Evolutionary conservation across 1,140 invertebrate genomes (phyloP).

Genomic region (Drosophila nannoptera): DNA sequence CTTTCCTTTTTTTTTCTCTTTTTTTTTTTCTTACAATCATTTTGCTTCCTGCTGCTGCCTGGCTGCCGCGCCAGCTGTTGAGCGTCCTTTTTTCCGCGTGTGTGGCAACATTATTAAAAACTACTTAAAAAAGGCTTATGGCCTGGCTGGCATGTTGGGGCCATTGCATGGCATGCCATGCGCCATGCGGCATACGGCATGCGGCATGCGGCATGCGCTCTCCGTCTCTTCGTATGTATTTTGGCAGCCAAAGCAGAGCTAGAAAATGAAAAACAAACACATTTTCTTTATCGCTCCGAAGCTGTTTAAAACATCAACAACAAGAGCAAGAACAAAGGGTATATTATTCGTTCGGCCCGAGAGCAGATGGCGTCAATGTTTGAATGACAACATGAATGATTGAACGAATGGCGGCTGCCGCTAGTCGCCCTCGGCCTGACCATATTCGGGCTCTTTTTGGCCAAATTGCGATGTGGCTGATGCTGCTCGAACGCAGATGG

Average conservation of each 20-base stretch:
- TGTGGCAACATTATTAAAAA: slow-evolving; percentile 68
- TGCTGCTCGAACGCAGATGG: slow-evolving; percentile 24
- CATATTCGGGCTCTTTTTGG: slow-evolving; percentile 28
- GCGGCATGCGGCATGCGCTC: background rate
- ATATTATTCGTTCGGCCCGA: slow-evolving; percentile 16
- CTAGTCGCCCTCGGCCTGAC: background rate
- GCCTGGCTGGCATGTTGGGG: slow-evolving; percentile 27
- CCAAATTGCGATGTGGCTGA: slow-evolving; percentile 47
- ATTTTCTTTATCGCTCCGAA: slow-evolving; percentile 48
- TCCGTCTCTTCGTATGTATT: slow-evolving; percentile 3
- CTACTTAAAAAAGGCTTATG: slow-evolving; percentile 68
- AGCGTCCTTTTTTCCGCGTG: slow-evolving; percentile 55
- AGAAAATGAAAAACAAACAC: slow-evolving; percentile 72
- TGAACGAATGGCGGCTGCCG: slow-evolving; percentile 50
- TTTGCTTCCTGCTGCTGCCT: slow-evolving; percentile 4
- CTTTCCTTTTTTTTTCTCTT: slow-evolving; percentile 12
- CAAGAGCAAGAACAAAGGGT: slow-evolving; percentile 23
- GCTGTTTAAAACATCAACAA: slow-evolving; percentile 28
- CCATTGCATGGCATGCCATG: slow-evolving; percentile 2
- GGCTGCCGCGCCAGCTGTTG: slow-evolving; percentile 25
- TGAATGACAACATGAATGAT: slow-evolving; percentile 70
- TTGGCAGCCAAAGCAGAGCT: slow-evolving; percentile 46
- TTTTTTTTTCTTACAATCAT: slow-evolving; percentile 13
- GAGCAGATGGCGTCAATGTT: slow-evolving; percentile 62
- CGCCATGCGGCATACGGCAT: slow-evolving; percentile 4